Base-by-base conservation (phyloP, 2,888 invertebrate species). In the Eupeodes luniger region DNA sequence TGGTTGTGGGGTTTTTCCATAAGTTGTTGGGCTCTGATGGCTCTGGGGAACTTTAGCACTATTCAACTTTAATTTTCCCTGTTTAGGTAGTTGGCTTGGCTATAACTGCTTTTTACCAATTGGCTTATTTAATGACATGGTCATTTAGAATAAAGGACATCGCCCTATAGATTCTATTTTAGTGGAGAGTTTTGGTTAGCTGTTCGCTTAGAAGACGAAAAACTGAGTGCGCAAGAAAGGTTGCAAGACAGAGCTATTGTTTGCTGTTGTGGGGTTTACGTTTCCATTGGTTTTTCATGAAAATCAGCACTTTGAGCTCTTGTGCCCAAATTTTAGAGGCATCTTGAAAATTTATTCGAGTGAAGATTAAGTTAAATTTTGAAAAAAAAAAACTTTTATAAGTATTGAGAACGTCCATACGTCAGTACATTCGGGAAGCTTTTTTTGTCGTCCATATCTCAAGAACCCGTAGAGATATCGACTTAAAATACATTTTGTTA, bases 1-100 rank as follows among this genome's bases (percentile, higher is more conserved):
- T 2, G 51, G 34, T 14, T 64, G 49, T 61, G 83, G 74, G 74
- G 53, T 51, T 78, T 83, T 83, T 83, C 59, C 49, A 53, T 72
- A 44, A 51, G 1, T 4, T 16, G 34, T 7, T 14, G 44, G 36
- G 36, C 49, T 16, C 12, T 16, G 40, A 6, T 27, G 27, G 27
- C 27, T 27, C 27, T 27, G 75, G 62, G 76, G 64, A 40, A 55
- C 75, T 77, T 70, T 40, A 51, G 49, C 5, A 27, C 47, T 49
- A 19, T 51, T 57, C 7, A 72, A 72, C 16, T 64, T 67, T 78
- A 72, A 14, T 64, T 67, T 78, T 72, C 78, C 70, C 44, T n/a
- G 34, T 66, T 76, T 19, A 66, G n/a, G 51, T 78, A 16, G 61
- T 55, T 69, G 47, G 27, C 53, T 76, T 27, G 27, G 55, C 34